phyloP scores from a whole-genome alignment of 2,797 vertebrate species.

The Halcyon chelicuti region DNA sequence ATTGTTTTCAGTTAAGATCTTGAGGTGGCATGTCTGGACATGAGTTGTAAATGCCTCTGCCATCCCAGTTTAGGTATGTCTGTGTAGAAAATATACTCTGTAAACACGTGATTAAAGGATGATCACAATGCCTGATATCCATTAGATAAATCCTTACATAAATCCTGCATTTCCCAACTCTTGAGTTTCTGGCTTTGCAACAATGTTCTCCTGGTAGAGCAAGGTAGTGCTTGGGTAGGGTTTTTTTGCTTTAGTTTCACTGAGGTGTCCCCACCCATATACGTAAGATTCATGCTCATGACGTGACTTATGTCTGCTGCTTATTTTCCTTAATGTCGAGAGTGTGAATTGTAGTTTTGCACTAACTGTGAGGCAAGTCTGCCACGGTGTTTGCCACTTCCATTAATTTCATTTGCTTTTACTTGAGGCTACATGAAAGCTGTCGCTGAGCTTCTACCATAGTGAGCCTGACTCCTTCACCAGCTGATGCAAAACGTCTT shows the following conservation, averaged over 20 bases:
- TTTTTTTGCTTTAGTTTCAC: background rate
- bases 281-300: background rate
- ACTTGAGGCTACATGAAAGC: background rate
- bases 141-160: background rate
- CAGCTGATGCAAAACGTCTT: background rate
- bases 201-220: background rate
- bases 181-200: background rate
- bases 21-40: background rate
- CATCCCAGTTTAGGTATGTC: background rate
- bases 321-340: background rate
- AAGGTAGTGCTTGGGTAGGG: background rate
- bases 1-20: background rate
- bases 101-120: background rate
- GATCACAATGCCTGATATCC: background rate
- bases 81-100: background rate
- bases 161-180: background rate
- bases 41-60: background rate
- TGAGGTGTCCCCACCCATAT: background rate
- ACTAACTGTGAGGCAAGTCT: background rate
- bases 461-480: background rate
- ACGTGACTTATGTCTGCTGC: background rate
- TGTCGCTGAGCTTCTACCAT: background rate
- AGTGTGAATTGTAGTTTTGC: background rate
- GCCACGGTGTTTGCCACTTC: background rate
- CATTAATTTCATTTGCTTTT: background rate